Conservation (phyloP, 2,113 vertebrate species). For the Odontophorus gujanensis region DNA sequence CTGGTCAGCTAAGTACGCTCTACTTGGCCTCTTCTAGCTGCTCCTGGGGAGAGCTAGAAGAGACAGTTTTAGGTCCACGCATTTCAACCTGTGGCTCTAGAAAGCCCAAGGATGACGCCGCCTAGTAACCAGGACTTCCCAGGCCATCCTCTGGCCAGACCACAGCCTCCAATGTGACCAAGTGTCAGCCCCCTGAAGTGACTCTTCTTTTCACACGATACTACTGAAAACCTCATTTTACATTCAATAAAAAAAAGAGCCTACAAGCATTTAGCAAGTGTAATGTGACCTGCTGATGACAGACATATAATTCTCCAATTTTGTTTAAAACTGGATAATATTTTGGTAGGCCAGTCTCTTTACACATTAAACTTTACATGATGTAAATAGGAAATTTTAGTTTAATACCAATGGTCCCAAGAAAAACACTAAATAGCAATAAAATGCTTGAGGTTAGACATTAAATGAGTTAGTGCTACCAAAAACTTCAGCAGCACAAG, state of each 20-base stretch:
- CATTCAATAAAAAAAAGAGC: not conserved
- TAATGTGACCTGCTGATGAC: conserved; percentile 10
- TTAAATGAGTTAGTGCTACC: conserved; percentile 41
- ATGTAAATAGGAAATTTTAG: conserved; percentile 66
- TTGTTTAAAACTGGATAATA: conserved; percentile 62
- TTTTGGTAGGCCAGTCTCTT: conserved; percentile 62
- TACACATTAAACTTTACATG: conserved; percentile 62
- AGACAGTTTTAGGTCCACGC: not conserved
- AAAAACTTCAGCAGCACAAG: conserved; percentile 41
- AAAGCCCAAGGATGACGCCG: not conserved
- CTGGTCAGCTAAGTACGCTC: not conserved
- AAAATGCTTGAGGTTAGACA: conserved; percentile 64
- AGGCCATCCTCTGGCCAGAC: not conserved
- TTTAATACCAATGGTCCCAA: conserved; percentile 63
- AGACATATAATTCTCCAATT: conserved; percentile 54
- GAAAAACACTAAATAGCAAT: conserved; percentile 70
- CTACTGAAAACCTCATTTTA: not conserved
- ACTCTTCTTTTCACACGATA: not conserved
- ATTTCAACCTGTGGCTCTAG: not conserved
- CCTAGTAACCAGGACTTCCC: not conserved
- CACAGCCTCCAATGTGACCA: not conserved
- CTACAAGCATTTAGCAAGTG: conserved; percentile 29
- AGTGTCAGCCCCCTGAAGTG: not conserved
- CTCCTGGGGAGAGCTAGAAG: not conserved
- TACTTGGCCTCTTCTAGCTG: not conserved